Evolutionary conservation across 2,797 vertebrate genomes (phyloP), one percentile per base, ranked within the genome.

Genomic region (Scleropages formosus): DNA sequence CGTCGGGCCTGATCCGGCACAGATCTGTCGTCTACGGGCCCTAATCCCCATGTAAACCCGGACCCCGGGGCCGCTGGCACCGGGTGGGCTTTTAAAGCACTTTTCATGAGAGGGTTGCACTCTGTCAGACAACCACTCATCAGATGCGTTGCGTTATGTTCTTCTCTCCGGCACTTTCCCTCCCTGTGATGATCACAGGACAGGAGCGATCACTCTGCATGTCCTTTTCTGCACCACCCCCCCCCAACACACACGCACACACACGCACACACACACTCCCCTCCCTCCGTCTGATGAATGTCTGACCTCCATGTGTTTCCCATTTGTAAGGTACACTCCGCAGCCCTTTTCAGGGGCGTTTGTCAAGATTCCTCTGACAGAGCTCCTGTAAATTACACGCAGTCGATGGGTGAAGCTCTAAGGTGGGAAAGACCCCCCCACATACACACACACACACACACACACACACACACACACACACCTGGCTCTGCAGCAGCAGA

Each of bases 271-370:
- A 39, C 31, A 2, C 31, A 39, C 31, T 2, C 31, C 84, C 73
- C 80, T 88, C 82, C 77, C 84, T 88, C 85, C 82, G 86, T 81
- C 90, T 93, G 93, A 94, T 94, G 92, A 94, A 95, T 91, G 90
- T 90, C 88, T 93, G 92, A 94, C 93, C 93, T 91, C 90, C 95
- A 96, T 94, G 92, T 95, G 95, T 87, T 95, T 95, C 90, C 80
- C 92, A 92, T 95, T 94, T 93, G 89, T 90, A 91, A 89, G 88
- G 91, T 90, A 87, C 92, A 91, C 86, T 89, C 88, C 90, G 89
- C 88, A 89, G 90, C 92, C 91, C 92, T 94, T 79, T 78, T 93
- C 88, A 90, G 90, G 93, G 91, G 87, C 92, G 91, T 94, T 92
- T 91, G 91, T 92, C 92, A 90, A 89, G 89, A 94, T 91, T 92